These are phyloP conservation scores for Melospiza georgiana DNA, from an alignment of 2,113 vertebrate genomes.

Conservation along the genomic window DNA sequence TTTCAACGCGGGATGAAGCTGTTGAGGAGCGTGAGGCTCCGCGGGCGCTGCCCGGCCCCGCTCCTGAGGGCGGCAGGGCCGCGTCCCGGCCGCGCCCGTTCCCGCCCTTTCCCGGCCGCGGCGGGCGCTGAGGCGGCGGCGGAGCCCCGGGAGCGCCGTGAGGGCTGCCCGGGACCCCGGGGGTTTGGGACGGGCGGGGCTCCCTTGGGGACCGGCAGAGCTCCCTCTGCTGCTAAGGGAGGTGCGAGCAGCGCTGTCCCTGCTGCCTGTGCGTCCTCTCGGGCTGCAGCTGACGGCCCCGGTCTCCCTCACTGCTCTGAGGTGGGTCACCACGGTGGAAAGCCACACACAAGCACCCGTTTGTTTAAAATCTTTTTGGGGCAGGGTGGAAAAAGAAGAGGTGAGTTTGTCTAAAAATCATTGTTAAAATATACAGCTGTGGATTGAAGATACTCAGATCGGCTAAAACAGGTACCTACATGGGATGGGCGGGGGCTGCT, in stretches of 20 bases:
- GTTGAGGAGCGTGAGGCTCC: fast-evolving
- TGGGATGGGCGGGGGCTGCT: fast-evolving
- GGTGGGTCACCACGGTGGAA: neutral
- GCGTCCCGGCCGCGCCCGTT: fast-evolving
- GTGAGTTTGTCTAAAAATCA: neutral
- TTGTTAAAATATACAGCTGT: neutral
- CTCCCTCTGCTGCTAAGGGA: fast-evolving
- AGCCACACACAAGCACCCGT: no score
- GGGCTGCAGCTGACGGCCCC: fast-evolving
- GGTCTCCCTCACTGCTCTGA: neutral
- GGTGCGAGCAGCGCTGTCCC: fast-evolving
- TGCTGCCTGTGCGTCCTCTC: neutral
- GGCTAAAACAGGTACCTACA: neutral
- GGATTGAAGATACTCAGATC: neutral
- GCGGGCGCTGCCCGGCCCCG: fast-evolving
- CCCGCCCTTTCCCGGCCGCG: neutral
- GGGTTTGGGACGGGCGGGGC: no score
- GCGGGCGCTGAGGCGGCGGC: neutral
- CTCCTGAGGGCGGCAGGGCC: neutral
- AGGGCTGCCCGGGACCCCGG: fast-evolving
- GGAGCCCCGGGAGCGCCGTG: neutral
- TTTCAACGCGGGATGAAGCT: neutral
- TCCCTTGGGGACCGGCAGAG: fast-evolving
- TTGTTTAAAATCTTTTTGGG: neutral
- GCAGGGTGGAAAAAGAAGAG: neutral